Base-by-base conservation (phyloP, 2,888 invertebrate genomes). In the Drosophila atroscutellata region DNA sequence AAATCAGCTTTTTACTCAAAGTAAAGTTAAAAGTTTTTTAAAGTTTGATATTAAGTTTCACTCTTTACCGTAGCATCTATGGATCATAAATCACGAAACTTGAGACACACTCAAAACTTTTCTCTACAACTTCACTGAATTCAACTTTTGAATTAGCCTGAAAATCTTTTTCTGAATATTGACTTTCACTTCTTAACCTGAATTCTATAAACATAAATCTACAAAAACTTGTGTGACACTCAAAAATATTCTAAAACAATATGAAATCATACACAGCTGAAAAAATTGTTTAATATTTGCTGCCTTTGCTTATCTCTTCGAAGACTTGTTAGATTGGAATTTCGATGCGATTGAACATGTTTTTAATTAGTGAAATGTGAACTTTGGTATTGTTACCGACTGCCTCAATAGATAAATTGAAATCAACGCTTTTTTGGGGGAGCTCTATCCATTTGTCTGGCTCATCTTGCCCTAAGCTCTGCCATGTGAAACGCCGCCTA, bases 351-450 rank as follows among this genome's bases (percentile, higher is more conserved):
- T 64, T 67, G 49, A 67, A 56, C 66, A 77, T 80, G 58, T 62
- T 77, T 77, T 72, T 77, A 77, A 77, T 77, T 80, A 77, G 67
- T 67, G 34, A 58, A 72, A 71, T 72, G 67, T 37, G 55, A 72
- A 58, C 62, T 76, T 71, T 62, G 52, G 50, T 47, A 49, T 56
- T 69, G 50, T 55, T 15, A 39, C 26, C 28, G 30, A 30, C 37
- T 65, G 59, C 26, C 62, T 63, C 28, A 66, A 63, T 57, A 34
- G 45, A 59, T 36, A 60, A 51, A 60, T 26, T 54, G 57, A 39
- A 50, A 42, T 39, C 76, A 52, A 66, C 62, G 57, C 71, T 80
- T 57, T 37, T 57, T 30, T 32, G 2, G 36, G 47, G 51, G 20
- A 30, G 2, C 30, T 26, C 30, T n/a, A 39, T n/a, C 24, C 32